Base-by-base conservation (phyloP, 2,113 vertebrate genomes). In the Chinchilla lanigera region DNA sequence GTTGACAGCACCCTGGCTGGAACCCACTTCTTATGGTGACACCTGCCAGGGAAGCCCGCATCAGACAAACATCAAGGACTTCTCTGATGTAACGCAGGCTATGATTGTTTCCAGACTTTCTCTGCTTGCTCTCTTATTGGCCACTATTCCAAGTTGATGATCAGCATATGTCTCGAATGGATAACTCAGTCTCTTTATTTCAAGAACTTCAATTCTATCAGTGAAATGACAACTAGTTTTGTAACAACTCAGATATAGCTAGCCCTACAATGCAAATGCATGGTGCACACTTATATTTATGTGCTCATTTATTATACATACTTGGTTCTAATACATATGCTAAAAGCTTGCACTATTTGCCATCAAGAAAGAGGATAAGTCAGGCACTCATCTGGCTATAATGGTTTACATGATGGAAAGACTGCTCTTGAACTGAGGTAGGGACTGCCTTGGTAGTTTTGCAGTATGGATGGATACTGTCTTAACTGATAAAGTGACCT, bases 61-160 rank as follows among this genome's bases (percentile, higher is more conserved):
- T 87, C 83, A 94, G 85, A 84, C 80, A 96, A 97, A 96, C 88
- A 96, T 97, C 90, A 97, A 95, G 85, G 83, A 93, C 19, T 89
- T 96, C 77, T 92, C 63, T 94, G 82, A 91, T 92, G 13, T 78
- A 90, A 90, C 56, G 56, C 71, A 97, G 47, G 89, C 17, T 86
- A 50, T 89, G 87, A 93, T 92, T 67, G 47, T 75, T 94, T 61
- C 71, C 90, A 94, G 93, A 96, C 61, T 50, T 80, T 7, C 44
- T 97, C 2, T 2, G 50, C 52, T 6, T 54, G 89, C 65, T 90
- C 20, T 54, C 17, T 92, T 38, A n/a, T 22, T 47, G 50, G 96
- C 41, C 10, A 78, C 28, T 16, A n/a, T 81, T 87, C 89, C 65
- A 82, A 81, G 65, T 86, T 91, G 60, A 96, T 84, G 65, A 96